phyloP scores from a whole-genome alignment of 2,888 invertebrate genomes.

The Nipponacmea schrenckii region DNA sequence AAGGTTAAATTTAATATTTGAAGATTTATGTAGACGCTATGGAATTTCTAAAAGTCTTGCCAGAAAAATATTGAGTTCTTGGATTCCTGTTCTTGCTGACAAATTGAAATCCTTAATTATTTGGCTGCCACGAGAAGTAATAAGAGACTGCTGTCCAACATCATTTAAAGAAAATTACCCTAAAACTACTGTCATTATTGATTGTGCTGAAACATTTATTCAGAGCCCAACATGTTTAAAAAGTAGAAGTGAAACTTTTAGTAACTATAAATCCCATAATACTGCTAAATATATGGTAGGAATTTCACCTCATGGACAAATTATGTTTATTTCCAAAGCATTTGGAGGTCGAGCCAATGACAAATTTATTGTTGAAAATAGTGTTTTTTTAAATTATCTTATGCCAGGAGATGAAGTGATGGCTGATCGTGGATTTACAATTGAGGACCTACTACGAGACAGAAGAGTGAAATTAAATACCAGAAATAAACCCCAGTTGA shows the following conservation, averaged over 20 bases:
- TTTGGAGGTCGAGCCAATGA: constrained; percentile 25
- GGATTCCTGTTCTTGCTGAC: too few species aligned
- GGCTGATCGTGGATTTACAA: background rate
- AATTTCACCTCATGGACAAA: constrained; percentile 24
- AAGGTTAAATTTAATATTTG: too few species aligned
- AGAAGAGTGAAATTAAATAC: background rate
- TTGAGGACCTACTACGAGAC: background rate
- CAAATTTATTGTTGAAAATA: constrained; percentile 20
- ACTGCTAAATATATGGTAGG: constrained; percentile 24
- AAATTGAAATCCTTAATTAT: background rate
- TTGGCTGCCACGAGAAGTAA: background rate
- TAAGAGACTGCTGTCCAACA: background rate
- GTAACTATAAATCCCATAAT: constrained; percentile 28
- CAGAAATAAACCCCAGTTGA: background rate
- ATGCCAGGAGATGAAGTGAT: background rate
- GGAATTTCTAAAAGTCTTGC: too few species aligned
- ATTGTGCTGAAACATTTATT: constrained; percentile 5
- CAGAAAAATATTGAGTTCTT: too few species aligned
- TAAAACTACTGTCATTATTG: constrained; percentile 11
- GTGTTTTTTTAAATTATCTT: constrained; percentile 13
- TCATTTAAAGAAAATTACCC: background rate
- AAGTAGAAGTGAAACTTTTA: constrained; percentile 17
- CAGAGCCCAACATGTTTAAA: constrained; percentile 10
- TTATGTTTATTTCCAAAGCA: constrained; percentile 24
- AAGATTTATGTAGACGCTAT: too few species aligned